These are phyloP conservation scores for Drosophila murphyi DNA, from an alignment of 1,140 invertebrate genomes.

Conservation along the genomic window DNA sequence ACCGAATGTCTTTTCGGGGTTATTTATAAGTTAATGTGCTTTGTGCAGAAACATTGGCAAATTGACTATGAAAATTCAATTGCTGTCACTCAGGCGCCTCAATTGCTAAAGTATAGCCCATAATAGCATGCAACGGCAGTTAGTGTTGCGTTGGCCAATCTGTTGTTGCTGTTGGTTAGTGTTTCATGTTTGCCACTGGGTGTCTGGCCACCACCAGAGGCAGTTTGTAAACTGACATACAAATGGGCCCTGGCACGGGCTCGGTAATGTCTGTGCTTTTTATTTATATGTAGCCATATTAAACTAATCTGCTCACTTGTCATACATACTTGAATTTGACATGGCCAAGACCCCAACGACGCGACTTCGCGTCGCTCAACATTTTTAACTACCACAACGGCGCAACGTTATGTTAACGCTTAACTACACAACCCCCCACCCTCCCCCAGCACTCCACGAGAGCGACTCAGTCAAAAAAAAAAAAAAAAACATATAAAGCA, in stretches of 20 bases:
- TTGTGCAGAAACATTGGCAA: constrained; percentile 21
- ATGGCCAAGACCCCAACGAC: constrained; percentile 65
- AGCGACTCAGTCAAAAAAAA: background rate
- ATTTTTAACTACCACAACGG: constrained; percentile 24
- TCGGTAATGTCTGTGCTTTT: background rate
- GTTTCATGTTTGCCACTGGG: constrained; percentile 8
- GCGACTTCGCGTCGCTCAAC: constrained; percentile 26
- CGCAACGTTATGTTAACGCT: constrained; percentile 27
- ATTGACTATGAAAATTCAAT: constrained; percentile 61
- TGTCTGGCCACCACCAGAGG: constrained; percentile 23
- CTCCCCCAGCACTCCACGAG: background rate
- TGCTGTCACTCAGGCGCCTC: constrained; percentile 45
- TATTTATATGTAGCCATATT: constrained; percentile 12
- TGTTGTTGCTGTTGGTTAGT: constrained; percentile 9
- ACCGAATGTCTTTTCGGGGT: background rate
- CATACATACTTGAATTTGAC: constrained; percentile 34
- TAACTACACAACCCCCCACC: background rate
- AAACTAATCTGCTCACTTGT: constrained; percentile 32
- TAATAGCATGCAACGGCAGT: constrained; percentile 33
- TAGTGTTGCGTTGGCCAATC: constrained; percentile 39
- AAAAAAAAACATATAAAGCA: constrained; percentile 3
- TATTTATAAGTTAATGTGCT: constrained; percentile 19
- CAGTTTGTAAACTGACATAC: constrained; percentile 59
- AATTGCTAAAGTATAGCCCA: constrained; percentile 44
- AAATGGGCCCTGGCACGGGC: constrained; percentile 23